A percentile compares a stretch with the other conserved stretches of the same genome.
Conservation (phyloP, 2,797 vertebrate species). For the Jordanella pulchra region DNA sequence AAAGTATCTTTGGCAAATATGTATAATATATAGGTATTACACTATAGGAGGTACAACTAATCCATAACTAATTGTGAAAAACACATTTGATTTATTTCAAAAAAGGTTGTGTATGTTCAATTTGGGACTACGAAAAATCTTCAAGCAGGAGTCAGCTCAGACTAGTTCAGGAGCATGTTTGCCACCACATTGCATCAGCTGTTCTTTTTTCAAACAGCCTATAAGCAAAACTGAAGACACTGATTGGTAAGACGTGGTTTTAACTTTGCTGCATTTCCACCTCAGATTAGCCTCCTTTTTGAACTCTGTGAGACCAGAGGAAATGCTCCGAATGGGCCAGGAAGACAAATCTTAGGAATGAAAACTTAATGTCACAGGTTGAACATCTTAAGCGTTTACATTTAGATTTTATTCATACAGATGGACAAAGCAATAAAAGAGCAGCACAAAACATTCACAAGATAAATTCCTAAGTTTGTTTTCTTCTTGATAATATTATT, state of each 20-base stretch:
- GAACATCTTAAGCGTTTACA: background rate
- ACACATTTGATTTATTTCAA: background rate
- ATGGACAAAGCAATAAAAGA: too few species aligned
- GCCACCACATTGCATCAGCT: constrained; percentile 1
- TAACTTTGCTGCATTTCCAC: background rate
- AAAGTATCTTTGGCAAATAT: background rate
- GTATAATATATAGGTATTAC: background rate
- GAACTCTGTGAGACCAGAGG: background rate
- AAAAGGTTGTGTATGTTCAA: background rate
- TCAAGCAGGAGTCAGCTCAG: background rate
- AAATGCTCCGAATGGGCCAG: background rate
- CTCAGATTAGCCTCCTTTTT: background rate
- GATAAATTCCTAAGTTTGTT: too few species aligned
- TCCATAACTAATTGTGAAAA: background rate
- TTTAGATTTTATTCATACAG: too few species aligned
- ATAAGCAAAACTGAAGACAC: background rate
- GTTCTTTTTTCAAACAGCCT: background rate
- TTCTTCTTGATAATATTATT: too few species aligned
- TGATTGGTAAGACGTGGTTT: background rate
- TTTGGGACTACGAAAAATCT: background rate
- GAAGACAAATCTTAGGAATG: background rate
- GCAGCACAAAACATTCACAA: too few species aligned
- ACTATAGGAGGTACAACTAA: background rate
- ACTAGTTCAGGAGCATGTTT: background rate
- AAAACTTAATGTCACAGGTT: background rate